Evolutionary conservation across 1,140 invertebrate species (phyloP).

Genomic region (Trinorchestia longiramus): DNA sequence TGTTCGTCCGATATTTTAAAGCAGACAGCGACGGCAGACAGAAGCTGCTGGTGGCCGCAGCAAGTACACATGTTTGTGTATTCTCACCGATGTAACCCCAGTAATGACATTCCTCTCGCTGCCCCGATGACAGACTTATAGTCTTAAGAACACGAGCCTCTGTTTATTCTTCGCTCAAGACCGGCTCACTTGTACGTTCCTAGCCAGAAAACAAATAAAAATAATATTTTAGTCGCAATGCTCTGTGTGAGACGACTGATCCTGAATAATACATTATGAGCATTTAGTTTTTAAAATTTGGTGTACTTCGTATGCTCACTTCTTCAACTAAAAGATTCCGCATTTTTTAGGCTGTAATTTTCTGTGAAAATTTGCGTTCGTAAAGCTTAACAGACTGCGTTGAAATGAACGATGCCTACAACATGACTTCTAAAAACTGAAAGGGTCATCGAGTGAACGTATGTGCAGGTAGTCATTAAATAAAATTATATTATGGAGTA

Average conservation of each 20-base stretch:
- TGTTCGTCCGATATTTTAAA: not conserved
- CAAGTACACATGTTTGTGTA: slow-evolving; percentile 44
- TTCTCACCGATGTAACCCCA: slow-evolving; percentile 29
- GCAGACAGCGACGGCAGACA: slow-evolving; percentile 10
- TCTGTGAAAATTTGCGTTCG: not conserved
- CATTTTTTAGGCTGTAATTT: not conserved
- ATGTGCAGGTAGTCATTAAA: no score
- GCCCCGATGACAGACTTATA: slow-evolving; percentile 52
- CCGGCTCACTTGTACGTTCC: slow-evolving; percentile 29
- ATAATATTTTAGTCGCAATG: not conserved
- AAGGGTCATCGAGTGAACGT: no score
- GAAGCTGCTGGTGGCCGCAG: not conserved
- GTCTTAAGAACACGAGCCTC: slow-evolving; percentile 43
- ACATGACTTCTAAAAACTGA: no score
- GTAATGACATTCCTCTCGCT: slow-evolving; percentile 48
- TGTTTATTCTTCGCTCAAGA: slow-evolving; percentile 10
- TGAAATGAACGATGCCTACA: not conserved
- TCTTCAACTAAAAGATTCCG: not conserved
- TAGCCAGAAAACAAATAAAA: slow-evolving; percentile 14
- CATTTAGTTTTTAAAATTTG: not conserved
- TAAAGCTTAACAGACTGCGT: not conserved
- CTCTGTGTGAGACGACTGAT: not conserved
- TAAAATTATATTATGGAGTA: no score
- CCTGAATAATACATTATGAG: not conserved
- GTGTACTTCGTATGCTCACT: not conserved